Evolutionary conservation across 2,888 invertebrate genomes (phyloP).

Genomic region (Plebejus melissa): DNA sequence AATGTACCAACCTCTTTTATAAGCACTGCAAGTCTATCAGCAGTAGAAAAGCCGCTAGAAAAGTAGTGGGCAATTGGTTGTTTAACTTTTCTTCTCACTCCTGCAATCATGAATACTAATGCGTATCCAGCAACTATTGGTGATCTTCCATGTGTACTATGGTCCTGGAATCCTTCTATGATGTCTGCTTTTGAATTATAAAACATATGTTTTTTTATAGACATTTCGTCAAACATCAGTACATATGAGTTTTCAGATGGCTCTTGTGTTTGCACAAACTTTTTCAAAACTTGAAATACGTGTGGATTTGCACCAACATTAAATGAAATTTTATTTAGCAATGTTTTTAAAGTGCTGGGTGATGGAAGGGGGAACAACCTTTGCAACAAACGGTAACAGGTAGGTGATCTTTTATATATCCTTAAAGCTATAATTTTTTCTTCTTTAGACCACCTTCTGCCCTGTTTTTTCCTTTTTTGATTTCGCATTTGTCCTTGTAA

Average conservation of each 20-base stretch:
- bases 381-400: conserved; percentile 23
- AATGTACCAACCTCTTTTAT: not conserved
- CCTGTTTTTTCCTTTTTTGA: conserved; percentile 14
- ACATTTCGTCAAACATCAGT: too few species aligned
- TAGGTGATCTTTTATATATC: conserved; percentile 26
- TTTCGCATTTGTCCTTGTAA: conserved; percentile 6
- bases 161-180: not conserved
- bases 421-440: conserved; percentile 29
- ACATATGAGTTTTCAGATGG: too few species aligned
- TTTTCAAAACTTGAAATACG: not conserved
- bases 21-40: not conserved
- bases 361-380: conserved; percentile 21
- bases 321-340: not conserved
- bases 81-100: not conserved
- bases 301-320: not conserved
- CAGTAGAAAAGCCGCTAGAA: not conserved
- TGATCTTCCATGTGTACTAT: not conserved
- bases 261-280: too few species aligned
- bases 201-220: too few species aligned
- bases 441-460: conserved; percentile 26
- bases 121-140: not conserved
- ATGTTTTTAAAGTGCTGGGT: conserved; percentile 24
- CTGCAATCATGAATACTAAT: not conserved
- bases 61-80: not conserved
- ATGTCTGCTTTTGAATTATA: not conserved